These are phyloP conservation scores for Oreochromis grahami DNA, from an alignment of 2,797 vertebrate genomes.

Conservation along the genomic window DNA sequence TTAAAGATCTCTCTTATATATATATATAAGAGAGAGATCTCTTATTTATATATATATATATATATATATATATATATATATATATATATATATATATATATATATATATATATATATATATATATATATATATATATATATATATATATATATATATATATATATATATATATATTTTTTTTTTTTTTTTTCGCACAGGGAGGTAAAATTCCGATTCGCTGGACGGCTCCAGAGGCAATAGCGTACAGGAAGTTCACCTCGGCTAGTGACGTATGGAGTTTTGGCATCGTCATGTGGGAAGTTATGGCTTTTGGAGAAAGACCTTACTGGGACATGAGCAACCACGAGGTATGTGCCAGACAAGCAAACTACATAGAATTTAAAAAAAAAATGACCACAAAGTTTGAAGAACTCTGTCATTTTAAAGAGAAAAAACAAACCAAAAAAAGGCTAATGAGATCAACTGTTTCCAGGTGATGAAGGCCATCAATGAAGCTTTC, in stretches of 20 bases:
- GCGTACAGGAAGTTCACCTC: slow-evolving; percentile 97
- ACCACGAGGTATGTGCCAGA: slow-evolving; percentile 73
- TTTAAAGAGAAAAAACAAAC: neutral
- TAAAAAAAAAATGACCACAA: neutral
- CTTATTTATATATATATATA: too few species aligned
- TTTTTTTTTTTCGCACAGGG: slow-evolving; percentile 71
- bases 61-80: too few species aligned
- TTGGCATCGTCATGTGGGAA: slow-evolving; percentile 98
- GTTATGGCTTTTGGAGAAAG: slow-evolving; percentile 96
- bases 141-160: too few species aligned
- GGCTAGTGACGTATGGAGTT: slow-evolving; percentile 97
- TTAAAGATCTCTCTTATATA: neutral
- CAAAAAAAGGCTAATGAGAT: neutral
- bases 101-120: too few species aligned
- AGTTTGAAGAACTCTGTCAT: neutral
- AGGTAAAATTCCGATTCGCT: slow-evolving; percentile 97
- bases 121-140: too few species aligned
- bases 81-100: too few species aligned
- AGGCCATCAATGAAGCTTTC: slow-evolving; percentile 95
- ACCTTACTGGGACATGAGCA: slow-evolving; percentile 95
- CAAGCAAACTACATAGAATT: neutral
- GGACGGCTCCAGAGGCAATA: slow-evolving; percentile 96
- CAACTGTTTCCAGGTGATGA: slow-evolving; percentile 86
- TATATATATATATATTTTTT: too few species aligned
- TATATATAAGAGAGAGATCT: too few species aligned